Conservation (phyloP, 2,113 vertebrate genomes). For the Neodontobutis hainanensis region DNA sequence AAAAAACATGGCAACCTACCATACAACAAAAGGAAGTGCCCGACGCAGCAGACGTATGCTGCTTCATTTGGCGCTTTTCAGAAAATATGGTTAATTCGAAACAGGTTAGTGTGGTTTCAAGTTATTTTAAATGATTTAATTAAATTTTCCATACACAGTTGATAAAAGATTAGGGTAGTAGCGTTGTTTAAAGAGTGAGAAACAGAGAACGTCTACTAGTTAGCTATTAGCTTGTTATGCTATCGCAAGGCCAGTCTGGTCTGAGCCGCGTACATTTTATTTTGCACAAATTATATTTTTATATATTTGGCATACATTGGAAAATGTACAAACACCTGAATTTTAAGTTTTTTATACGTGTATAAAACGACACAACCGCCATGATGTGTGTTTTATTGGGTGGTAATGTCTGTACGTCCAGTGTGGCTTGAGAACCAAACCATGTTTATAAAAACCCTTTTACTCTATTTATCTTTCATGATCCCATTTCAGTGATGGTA, state of each 20-base stretch:
- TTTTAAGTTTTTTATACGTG: neutral
- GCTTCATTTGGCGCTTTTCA: neutral
- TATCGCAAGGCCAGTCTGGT: constrained; percentile 47
- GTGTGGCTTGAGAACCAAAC: too few relatives aligned
- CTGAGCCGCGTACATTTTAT: neutral
- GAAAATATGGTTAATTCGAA: neutral
- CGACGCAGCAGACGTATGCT: neutral
- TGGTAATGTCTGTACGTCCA: neutral
- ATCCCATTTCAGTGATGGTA: too few relatives aligned
- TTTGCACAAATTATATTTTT: neutral
- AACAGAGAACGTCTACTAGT: neutral
- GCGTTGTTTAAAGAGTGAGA: neutral
- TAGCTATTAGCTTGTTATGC: constrained; percentile 47
- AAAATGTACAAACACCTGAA: neutral
- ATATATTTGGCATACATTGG: too few relatives aligned
- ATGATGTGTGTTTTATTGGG: neutral
- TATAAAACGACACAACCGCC: neutral
- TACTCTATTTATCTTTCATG: too few relatives aligned
- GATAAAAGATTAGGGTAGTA: neutral
- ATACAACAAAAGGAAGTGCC: constrained; percentile 55
- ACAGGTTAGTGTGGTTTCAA: neutral
- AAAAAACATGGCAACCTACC: constrained; percentile 44
- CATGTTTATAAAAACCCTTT: too few relatives aligned
- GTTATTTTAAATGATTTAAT: neutral
- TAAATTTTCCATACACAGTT: neutral